Conservation (phyloP, 2,888 invertebrate species). For the Limulus polyphemus region DNA sequence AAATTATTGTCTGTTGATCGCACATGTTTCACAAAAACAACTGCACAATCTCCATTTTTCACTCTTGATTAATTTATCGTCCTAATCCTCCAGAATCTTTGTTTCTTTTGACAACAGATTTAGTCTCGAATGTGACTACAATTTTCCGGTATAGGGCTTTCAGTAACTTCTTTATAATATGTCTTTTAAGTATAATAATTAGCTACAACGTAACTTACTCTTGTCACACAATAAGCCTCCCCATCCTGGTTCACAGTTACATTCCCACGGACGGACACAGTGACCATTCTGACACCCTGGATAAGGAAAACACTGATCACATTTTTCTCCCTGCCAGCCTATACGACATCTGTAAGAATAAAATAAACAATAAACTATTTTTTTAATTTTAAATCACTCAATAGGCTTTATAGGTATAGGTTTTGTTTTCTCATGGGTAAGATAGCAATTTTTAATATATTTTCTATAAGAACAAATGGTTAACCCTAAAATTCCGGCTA, state of each 20-base stretch:
- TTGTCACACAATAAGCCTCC: slow-evolving; percentile 1
- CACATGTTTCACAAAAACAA: too few species aligned
- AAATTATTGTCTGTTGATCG: too few species aligned
- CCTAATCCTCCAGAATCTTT: too few species aligned
- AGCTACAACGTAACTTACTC: slow-evolving; percentile 1
- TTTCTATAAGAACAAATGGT: not conserved
- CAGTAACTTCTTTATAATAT: too few species aligned
- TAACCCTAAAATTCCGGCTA: not conserved
- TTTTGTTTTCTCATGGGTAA: too few species aligned
- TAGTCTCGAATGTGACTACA: too few species aligned
- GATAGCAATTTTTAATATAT: not conserved
- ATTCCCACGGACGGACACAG: slow-evolving; percentile 5
- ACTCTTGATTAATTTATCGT: too few species aligned
- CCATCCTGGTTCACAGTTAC: slow-evolving; percentile 4
- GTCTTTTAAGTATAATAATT: too few species aligned
- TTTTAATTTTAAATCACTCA: not conserved
- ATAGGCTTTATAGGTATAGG: too few species aligned
- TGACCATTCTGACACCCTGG: slow-evolving; percentile 3
- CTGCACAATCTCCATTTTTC: too few species aligned
- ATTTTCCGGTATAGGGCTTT: too few species aligned
- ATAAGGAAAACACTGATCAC: slow-evolving; percentile 3
- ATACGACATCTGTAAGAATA: slow-evolving; percentile 5
- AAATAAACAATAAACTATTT: not conserved
- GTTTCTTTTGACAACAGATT: too few species aligned
- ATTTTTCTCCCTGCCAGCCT: slow-evolving; percentile 6